Percentiles rank a stretch among this genome's conserved stretches.
Evolutionary conservation across 2,888 invertebrate species (phyloP).

Genomic region (Napeogenes inachia): DNA sequence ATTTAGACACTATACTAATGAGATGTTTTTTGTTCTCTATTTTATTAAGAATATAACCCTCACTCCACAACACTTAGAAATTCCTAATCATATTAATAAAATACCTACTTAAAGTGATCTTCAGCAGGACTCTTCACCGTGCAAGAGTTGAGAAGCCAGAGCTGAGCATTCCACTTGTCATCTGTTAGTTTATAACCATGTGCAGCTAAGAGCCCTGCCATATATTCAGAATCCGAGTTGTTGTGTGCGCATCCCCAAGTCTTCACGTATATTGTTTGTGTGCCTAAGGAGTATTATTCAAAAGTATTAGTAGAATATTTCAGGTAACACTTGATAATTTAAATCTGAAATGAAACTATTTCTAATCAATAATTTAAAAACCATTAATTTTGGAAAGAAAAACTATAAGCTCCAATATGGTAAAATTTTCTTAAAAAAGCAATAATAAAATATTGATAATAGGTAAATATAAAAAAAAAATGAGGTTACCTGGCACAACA

Average conservation of each 20-base stretch:
- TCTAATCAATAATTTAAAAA: background rate
- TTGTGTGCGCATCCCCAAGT: constrained; percentile 99
- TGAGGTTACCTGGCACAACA: constrained; percentile 76
- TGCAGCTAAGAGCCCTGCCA: constrained; percentile 95
- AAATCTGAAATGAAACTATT: too few relatives aligned
- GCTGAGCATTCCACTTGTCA: constrained; percentile 87
- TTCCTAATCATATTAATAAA: background rate
- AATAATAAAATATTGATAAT: background rate
- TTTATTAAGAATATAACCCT: too few relatives aligned
- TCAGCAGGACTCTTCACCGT: constrained; percentile 99
- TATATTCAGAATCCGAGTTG: constrained; percentile 98
- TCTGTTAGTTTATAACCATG: constrained; percentile 92
- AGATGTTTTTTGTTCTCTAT: too few relatives aligned
- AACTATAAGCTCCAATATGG: background rate
- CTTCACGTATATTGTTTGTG: constrained; percentile 89
- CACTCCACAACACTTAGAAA: too few relatives aligned
- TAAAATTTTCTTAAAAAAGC: background rate
- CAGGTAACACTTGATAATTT: background rate
- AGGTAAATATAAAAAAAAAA: constrained; percentile 12
- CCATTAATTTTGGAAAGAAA: background rate
- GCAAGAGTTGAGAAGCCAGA: constrained; percentile 98
- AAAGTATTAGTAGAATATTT: background rate
- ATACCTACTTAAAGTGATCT: constrained; percentile 85
- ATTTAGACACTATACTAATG: too few relatives aligned
- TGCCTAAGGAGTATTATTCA: constrained; percentile 75